phyloP scores from a whole-genome alignment of 2,888 invertebrate genomes.

The Halocaridina rubra region DNA sequence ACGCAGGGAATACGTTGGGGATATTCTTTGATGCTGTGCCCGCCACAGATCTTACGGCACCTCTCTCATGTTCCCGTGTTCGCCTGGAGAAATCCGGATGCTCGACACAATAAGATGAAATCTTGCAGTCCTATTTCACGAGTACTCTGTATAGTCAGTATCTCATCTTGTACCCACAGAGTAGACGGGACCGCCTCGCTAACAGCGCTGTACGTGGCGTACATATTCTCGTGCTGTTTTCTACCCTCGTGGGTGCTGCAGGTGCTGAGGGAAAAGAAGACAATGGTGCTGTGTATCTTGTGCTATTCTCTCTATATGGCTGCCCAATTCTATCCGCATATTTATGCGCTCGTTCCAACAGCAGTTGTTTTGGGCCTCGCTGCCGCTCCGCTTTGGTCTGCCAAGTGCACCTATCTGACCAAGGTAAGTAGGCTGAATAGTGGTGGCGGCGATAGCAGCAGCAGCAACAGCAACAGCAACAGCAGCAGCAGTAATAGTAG shows the following conservation, averaged over 20 bases:
- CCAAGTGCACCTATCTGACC: constrained; percentile 95
- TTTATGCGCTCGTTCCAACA: constrained; percentile 88
- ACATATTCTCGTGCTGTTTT: constrained; percentile 95
- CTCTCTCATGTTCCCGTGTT: too few species aligned
- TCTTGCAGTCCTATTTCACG: too few species aligned
- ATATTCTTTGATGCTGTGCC: too few species aligned
- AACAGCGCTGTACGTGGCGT: constrained; percentile 89
- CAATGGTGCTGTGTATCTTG: constrained; percentile 89
- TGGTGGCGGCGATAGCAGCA: too few species aligned
- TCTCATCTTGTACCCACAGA: too few species aligned
- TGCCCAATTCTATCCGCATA: constrained; percentile 88
- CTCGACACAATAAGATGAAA: too few species aligned
- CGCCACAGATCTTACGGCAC: too few species aligned
- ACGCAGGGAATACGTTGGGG: too few species aligned
- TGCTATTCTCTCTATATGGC: constrained; percentile 95
- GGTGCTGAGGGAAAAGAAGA: constrained; percentile 87
- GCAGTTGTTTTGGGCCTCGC: constrained; percentile 93
- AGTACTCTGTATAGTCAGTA: too few species aligned
- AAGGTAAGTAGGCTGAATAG: constrained; percentile 62
- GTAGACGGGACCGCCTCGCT: constrained; percentile 83
- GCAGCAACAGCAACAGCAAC: too few species aligned
- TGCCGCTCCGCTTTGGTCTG: constrained; percentile 97
- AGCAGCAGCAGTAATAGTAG: too few species aligned
- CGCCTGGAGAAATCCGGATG: too few species aligned
- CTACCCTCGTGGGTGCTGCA: constrained; percentile 92